phyloP scores from a whole-genome alignment of 2,113 vertebrate species.

The Dipodomys spectabilis region DNA sequence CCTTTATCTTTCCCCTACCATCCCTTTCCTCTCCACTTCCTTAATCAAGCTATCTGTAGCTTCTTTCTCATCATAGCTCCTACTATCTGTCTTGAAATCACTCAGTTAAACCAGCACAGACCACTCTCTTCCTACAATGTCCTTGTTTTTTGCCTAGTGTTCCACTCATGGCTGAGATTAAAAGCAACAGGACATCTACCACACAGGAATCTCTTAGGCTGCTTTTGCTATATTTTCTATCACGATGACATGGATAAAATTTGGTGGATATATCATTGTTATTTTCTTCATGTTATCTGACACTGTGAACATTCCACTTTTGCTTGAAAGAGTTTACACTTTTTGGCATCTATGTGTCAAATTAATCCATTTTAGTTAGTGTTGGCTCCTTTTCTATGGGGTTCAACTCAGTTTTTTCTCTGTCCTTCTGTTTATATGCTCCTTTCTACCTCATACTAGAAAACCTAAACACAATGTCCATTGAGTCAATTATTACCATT shows the following conservation, averaged over 20 bases:
- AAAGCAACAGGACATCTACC: not conserved
- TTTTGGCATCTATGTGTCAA: not conserved
- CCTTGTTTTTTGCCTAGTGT: not conserved
- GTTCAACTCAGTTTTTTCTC: not conserved
- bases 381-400: not conserved
- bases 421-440: not conserved
- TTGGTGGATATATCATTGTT: not conserved
- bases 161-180: not conserved
- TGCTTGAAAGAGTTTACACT: not conserved
- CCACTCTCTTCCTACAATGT: not conserved
- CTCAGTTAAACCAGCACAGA: not conserved
- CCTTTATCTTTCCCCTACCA: too few species aligned
- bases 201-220: not conserved
- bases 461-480: not conserved
- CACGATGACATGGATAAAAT: not conserved
- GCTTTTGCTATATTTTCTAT: not conserved
- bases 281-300: not conserved
- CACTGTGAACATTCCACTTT: not conserved
- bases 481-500: not conserved
- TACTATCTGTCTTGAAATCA: not conserved
- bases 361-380: not conserved
- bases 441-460: not conserved
- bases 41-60: not conserved
- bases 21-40: too few species aligned
- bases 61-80: not conserved